Percentiles rank a stretch among this genome's conserved stretches.
Conservation (phyloP, 2,113 vertebrate species). For the Mus musculus region GRCm39 chr10:24176501-24177000, state of each 20-base stretch:
- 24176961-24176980: neutral
- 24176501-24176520: neutral
- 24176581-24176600: neutral
- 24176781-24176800: neutral
- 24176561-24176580: neutral
- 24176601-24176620: rapidly evolving
- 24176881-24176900: neutral
- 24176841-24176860: neutral
- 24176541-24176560: neutral
- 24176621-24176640: rapidly evolving
- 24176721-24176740: neutral
- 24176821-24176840: neutral
- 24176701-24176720: neutral
- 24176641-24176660: neutral
- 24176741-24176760: neutral
- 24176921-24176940: no score
- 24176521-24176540: neutral
- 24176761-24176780: neutral
- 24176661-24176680: neutral
- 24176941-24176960: neutral
- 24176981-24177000: neutral
- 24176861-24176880: neutral
- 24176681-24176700: neutral
- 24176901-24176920: neutral
- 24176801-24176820: neutral